Conservation (phyloP, 2,797 vertebrate species). For the Myotis daubentonii region DNA sequence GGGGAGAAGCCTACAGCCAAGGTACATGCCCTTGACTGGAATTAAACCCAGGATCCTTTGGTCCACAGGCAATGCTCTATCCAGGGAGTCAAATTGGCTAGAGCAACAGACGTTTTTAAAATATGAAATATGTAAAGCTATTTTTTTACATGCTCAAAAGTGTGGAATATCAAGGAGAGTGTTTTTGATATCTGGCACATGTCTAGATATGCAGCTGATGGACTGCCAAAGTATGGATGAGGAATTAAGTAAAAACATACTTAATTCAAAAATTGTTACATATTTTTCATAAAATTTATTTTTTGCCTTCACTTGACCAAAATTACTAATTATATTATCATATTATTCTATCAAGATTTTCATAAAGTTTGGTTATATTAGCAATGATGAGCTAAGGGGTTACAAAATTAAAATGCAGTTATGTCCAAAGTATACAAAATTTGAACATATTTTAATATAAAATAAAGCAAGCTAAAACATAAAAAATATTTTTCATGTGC, state of each 20-base stretch:
- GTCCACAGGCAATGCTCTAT: too few species aligned
- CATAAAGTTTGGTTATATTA: not conserved
- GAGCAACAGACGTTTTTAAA: not conserved
- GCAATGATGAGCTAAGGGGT: conserved; percentile 18
- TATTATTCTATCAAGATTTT: not conserved
- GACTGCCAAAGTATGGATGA: not conserved
- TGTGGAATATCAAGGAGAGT: not conserved
- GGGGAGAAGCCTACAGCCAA: too few species aligned
- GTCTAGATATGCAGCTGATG: not conserved
- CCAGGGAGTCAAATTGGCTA: too few species aligned
- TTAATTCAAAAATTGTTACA: not conserved
- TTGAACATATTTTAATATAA: conserved; percentile 36
- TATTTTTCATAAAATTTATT: not conserved
- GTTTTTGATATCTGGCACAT: not conserved
- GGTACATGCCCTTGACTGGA: too few species aligned
- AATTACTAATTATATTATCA: conserved; percentile 2
- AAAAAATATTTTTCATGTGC: not conserved
- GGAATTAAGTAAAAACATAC: conserved; percentile 6
- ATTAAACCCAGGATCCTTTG: too few species aligned
- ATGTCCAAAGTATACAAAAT: not conserved
- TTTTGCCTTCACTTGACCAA: conserved; percentile 28
- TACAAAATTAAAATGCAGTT: conserved; percentile 50
- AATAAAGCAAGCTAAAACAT: not conserved
- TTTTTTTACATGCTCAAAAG: conserved; percentile 2
- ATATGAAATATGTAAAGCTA: not conserved